Percentiles rank a stretch among this genome's conserved stretches.
phyloP scores from a whole-genome alignment of 2,888 invertebrate species.

The Chalcosyrphus nemorum region DNA sequence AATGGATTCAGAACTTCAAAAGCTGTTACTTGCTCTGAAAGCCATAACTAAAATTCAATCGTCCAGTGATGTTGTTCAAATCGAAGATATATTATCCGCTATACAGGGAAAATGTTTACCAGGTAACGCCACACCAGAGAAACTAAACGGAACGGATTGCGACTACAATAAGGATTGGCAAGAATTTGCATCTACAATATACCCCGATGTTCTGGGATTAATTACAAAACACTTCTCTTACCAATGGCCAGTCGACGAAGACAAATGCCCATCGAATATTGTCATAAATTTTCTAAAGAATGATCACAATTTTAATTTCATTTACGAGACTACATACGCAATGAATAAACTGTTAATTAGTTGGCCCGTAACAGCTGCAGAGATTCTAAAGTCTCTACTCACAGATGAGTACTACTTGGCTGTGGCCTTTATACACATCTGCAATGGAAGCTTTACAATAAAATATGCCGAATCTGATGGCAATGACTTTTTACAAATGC shows the following conservation, averaged over 20 bases:
- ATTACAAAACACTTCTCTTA: constrained; percentile 83
- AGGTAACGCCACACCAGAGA: constrained; percentile 85
- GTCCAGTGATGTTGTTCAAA: constrained; percentile 78
- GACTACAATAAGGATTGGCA: constrained; percentile 77
- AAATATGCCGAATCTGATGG: constrained; percentile 75
- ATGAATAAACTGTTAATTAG: constrained; percentile 73
- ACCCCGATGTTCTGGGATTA: constrained; percentile 83
- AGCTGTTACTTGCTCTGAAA: constrained; percentile 75
- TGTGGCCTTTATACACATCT: constrained; percentile 76
- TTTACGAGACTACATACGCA: constrained; percentile 76
- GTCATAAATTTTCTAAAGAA: constrained; percentile 77
- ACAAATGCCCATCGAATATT: constrained; percentile 36
- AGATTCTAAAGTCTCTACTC: constrained; percentile 75
- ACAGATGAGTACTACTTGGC: constrained; percentile 76
- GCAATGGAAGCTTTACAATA: constrained; percentile 75
- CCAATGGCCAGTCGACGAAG: constrained; percentile 83
- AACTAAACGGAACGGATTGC: constrained; percentile 84
- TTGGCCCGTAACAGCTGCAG: constrained; percentile 68
- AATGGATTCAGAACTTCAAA: constrained; percentile 73
- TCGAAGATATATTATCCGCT: constrained; percentile 77
- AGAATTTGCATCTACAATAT: constrained; percentile 82
- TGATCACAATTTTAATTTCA: constrained; percentile 78
- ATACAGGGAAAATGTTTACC: constrained; percentile 80
- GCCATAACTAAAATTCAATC: constrained; percentile 78
- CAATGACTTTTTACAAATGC: constrained; percentile 84